phyloP scores from a whole-genome alignment of 2,797 vertebrate genomes.

The Graptemys geographica region DNA sequence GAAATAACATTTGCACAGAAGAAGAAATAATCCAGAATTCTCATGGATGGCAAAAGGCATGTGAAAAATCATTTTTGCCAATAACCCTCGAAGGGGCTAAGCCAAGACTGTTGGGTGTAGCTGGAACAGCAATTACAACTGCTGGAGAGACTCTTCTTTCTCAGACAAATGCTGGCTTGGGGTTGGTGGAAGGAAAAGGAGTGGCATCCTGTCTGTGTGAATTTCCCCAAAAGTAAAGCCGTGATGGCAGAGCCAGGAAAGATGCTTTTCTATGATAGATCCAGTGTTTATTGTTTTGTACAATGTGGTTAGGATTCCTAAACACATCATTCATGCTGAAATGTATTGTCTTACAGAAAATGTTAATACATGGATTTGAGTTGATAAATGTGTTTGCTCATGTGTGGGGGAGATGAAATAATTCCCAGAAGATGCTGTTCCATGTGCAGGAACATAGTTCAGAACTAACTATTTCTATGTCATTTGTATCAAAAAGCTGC shows the following conservation, averaged over 20 bases:
- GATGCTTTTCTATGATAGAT: slow-evolving; percentile 80
- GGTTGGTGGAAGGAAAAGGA: slow-evolving; percentile 77
- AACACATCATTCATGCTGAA: slow-evolving; percentile 45
- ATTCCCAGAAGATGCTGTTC: not conserved
- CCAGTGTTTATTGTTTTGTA: slow-evolving; percentile 68
- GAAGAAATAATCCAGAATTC: slow-evolving; percentile 42
- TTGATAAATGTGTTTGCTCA: slow-evolving; percentile 48
- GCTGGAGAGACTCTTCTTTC: slow-evolving; percentile 15
- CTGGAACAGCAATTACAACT: not conserved
- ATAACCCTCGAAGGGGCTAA: not conserved
- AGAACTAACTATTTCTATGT: not conserved
- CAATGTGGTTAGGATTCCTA: slow-evolving; percentile 47
- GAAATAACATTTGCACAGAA: slow-evolving; percentile 17
- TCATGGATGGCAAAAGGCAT: not conserved
- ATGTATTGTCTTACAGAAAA: slow-evolving; percentile 62
- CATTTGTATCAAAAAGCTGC: not conserved
- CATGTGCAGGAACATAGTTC: not conserved
- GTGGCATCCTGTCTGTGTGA: slow-evolving; percentile 77
- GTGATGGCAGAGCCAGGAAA: slow-evolving; percentile 73
- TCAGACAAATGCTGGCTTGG: slow-evolving; percentile 33
- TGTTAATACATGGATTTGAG: slow-evolving; percentile 35
- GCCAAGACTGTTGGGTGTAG: not conserved
- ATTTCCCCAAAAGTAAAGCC: slow-evolving; percentile 45
- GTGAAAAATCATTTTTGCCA: not conserved
- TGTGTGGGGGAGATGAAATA: slow-evolving; percentile 23